Evolutionary conservation across 2,113 vertebrate species (phyloP), one percentile per base, ranked within the genome.

Genomic region (Thamnophis sirtalis): DNA sequence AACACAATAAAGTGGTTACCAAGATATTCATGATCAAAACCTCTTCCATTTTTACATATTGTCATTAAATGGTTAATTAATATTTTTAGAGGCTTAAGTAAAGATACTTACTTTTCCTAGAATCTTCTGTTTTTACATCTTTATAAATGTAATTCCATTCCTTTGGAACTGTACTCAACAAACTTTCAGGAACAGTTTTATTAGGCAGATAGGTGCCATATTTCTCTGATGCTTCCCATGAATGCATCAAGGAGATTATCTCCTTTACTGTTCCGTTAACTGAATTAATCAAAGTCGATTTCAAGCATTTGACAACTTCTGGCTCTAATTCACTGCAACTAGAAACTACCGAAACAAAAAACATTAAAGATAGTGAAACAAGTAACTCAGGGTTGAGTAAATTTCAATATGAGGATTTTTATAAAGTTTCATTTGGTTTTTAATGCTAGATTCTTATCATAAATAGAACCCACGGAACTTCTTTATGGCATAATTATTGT

Each of bases 71-170:
- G 33, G 3, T 3, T 89, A 94, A 93, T 4, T 89, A 43, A 55
- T 4, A 56, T 49, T 92, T 60, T 4, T 51, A 51, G 0, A 92
- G 51, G 60, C 54, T 92, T 86, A 91, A 0, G 86, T 92, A 89
- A 24, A 50, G 24, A 90, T 1, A 95, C 96, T 8, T 97, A 99
- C 99, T 97, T 96, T 98, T 98, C 9, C 93, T 95, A 84, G 96
- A 91, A 86, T 98, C 97, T 92, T 97, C 98, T 89, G 94, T 96
- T 94, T 93, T 96, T 89, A 94, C 94, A 93, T 98, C 97, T 89
- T 93, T 94, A 51, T 98, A 95, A 48, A 93, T 94, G 86, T 98
- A 99, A 96, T 98, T 98, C 99, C 99, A 99, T 89, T 98, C 98
- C 94, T 98, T 98, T 1, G 99, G 99, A 93, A 99, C 95, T 19